phyloP scores from a whole-genome alignment of 2,797 vertebrate species.

The Malurus leucopterus region DNA sequence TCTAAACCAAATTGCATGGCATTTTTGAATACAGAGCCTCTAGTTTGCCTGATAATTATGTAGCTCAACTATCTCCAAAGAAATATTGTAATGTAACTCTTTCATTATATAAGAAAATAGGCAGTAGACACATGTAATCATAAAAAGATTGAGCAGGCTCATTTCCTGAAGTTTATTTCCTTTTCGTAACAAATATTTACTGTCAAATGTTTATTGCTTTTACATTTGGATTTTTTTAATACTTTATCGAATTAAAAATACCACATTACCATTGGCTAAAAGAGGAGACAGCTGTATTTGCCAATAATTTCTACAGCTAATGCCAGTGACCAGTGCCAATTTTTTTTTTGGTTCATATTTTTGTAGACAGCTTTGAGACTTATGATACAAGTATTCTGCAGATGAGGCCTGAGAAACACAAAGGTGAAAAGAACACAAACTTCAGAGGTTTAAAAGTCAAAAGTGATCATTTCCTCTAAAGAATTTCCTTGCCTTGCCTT shows the following conservation, averaged over 20 bases:
- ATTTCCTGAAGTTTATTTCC: slow-evolving; percentile 66
- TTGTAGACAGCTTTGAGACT: slow-evolving; percentile 64
- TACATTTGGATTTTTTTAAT: slow-evolving; percentile 70
- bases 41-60: not conserved
- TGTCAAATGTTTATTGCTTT: slow-evolving; percentile 68
- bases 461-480: slow-evolving; percentile 2
- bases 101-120: slow-evolving; percentile 22
- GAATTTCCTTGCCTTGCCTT: not conserved
- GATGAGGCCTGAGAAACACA: slow-evolving; percentile 50
- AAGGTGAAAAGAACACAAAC: slow-evolving; percentile 26
- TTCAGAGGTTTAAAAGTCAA: slow-evolving; percentile 13
- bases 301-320: slow-evolving; percentile 71
- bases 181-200: slow-evolving; percentile 73
- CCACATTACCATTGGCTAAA: slow-evolving; percentile 74
- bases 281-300: slow-evolving; percentile 71
- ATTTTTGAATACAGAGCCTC: not conserved
- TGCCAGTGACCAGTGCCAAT: slow-evolving; percentile 68
- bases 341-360: slow-evolving; percentile 70
- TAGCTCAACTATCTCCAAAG: not conserved
- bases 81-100: not conserved
- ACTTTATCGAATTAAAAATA: slow-evolving; percentile 75
- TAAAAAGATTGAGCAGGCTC: slow-evolving; percentile 59
- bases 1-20: not conserved
- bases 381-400: slow-evolving; percentile 58
- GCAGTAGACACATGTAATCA: slow-evolving; percentile 49